Evolutionary conservation across 2,113 vertebrate genomes (phyloP), one percentile per base, ranked within the genome.

Genomic region (Cathartes aura): DNA sequence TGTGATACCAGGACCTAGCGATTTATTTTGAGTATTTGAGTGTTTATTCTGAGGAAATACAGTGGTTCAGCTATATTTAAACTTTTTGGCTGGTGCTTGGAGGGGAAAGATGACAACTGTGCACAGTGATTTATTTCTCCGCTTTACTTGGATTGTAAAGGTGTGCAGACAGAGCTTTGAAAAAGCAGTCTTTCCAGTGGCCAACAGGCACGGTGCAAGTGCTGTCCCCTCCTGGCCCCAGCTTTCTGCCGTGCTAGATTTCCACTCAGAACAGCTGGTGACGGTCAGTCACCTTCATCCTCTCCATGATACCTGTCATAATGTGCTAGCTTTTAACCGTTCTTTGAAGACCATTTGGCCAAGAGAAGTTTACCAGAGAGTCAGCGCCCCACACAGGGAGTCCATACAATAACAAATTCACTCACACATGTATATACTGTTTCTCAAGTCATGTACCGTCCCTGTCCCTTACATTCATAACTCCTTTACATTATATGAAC

Each of bases 11-110:
- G 60, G 40, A 73, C 82, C 74, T 84, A 79, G 71, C 50, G 82
- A 98, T 98, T 97, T 95, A 90, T 97, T 97, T 97, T 91, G 93
- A 97, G 93, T 72, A 93, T 82, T 91, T 89, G 66, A 81, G 71
- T 89, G 40, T 96, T 98, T 96, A 96, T 94, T 91, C 93, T 82
- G 68, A 89, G 86, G 52, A 93, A 94, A 91, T 60, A 62, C 74
- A 78, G 30, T 43, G 62, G 19, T 88, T 96, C 80, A 91, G 81
- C 74, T 96, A 70, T 89, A 90, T 96, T 98, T 96, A 97, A 98
- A 97, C 45, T 11, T n/a, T 48, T 63, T 62, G 66, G 66, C 70
- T 79, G 63, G 55, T 68, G n/a, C 53, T 87, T 63, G 22, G 34
- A 89, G 63, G 52, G 36, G n/a, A 8, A 72, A 82, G 94, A 82